Evolutionary conservation across 2,888 invertebrate genomes (phyloP).

Genomic region (Drosophila emarginata): DNA sequence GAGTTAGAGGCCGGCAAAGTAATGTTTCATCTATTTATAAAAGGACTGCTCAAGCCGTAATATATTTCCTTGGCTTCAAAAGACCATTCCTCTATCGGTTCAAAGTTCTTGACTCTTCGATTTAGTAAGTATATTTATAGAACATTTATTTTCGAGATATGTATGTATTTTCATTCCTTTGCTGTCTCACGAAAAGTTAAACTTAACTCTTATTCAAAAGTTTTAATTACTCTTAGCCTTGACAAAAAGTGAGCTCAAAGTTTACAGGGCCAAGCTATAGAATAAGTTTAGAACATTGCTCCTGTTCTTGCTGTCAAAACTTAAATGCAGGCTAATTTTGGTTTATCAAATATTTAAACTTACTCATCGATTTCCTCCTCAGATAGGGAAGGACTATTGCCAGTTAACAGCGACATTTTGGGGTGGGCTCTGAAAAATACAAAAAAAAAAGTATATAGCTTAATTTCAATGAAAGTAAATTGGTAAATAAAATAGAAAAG

Average conservation of each 20-base stretch:
- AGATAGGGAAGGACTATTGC: constrained; percentile 84
- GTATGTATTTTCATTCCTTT: too few species aligned
- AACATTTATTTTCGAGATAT: too few species aligned
- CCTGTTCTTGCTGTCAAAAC: constrained; percentile 29
- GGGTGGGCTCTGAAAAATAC: constrained; percentile 51
- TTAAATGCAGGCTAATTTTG: constrained; percentile 41
- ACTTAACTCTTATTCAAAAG: background rate
- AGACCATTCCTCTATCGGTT: too few species aligned
- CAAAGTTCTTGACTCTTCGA: too few species aligned
- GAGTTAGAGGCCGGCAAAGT: too few species aligned
- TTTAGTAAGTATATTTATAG: too few species aligned
- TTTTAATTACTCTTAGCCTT: background rate
- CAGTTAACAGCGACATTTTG: constrained; percentile 73
- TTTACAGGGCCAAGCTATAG: constrained; percentile 51
- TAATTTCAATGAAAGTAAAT: constrained; percentile 17
- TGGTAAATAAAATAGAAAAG: too few species aligned
- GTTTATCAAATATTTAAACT: constrained; percentile 82
- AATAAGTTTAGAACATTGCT: constrained; percentile 8
- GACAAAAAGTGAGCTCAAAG: constrained; percentile 37
- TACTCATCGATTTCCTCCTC: constrained; percentile 89
- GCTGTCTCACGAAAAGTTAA: background rate
- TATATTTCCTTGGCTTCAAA: too few species aligned
- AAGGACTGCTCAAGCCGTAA: too few species aligned
- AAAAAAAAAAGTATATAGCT: background rate
- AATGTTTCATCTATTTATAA: too few species aligned